A percentile compares a stretch with the other conserved stretches of the same genome.
Conservation (phyloP, 2,797 vertebrate species). For the Trematomus bernacchii region DNA sequence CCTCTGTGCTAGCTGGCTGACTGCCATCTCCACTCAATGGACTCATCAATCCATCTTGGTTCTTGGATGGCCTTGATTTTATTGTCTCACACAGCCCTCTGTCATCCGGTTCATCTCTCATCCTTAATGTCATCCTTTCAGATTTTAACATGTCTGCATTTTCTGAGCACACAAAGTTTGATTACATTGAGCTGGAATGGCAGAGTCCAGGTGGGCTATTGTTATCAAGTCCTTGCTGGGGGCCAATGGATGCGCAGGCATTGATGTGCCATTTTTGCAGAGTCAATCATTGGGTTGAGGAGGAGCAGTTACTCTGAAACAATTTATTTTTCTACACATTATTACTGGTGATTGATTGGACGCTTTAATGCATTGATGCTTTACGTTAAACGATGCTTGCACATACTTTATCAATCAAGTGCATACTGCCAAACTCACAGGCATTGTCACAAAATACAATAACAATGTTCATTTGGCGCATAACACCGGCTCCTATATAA, state of each 20-base stretch:
- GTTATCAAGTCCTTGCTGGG: constrained; percentile 68
- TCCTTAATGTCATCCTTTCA: constrained; percentile 85
- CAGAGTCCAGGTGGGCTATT: constrained; percentile 71
- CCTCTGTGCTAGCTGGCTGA: constrained; percentile 84
- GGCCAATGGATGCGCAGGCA: constrained; percentile 23
- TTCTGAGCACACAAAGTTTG: constrained; percentile 74
- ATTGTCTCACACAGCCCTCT: constrained; percentile 84
- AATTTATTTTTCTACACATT: constrained; percentile 56
- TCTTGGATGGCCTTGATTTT: constrained; percentile 87
- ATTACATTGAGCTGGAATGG: constrained; percentile 68
- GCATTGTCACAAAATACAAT: constrained; percentile 24
- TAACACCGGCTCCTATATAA: constrained; percentile 6
- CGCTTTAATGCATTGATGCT: constrained; percentile 56
- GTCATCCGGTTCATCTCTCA: constrained; percentile 83
- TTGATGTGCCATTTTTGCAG: constrained; percentile 40
- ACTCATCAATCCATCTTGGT: constrained; percentile 87
- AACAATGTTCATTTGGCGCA: constrained; percentile 30
- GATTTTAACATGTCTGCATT: constrained; percentile 84
- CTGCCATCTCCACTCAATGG: constrained; percentile 84
- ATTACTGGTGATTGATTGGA: constrained; percentile 60
- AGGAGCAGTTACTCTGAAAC: constrained; percentile 50
- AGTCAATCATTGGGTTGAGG: constrained; percentile 58
- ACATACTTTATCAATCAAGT: constrained; percentile 57
- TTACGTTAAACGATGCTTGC: constrained; percentile 47
- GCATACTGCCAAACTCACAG: constrained; percentile 30